phyloP scores from a whole-genome alignment of 2,797 vertebrate species.

The Discoglossus pictus region DNA sequence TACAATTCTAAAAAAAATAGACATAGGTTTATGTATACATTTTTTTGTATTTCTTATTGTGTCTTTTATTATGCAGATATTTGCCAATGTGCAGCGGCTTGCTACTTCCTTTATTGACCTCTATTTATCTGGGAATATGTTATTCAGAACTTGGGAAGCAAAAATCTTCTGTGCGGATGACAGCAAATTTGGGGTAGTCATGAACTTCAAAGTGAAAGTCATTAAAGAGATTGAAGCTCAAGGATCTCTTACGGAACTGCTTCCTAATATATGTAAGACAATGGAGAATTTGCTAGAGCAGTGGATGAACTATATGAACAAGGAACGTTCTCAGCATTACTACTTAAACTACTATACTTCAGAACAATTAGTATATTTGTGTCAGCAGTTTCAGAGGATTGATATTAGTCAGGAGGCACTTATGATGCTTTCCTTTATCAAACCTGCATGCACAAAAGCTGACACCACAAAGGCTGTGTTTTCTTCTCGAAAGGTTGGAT shows the following conservation, averaged over 20 bases:
- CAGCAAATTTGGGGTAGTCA: constrained; percentile 60
- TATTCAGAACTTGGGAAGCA: constrained; percentile 86
- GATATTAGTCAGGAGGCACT: constrained; percentile 69
- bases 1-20: too few species aligned
- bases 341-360: constrained; percentile 92
- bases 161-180: constrained; percentile 70
- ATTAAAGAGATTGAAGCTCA: constrained; percentile 62
- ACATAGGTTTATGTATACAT: too few species aligned
- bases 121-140: constrained; percentile 84
- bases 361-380: constrained; percentile 90
- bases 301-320: constrained; percentile 82
- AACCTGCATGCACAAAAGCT: constrained; percentile 64
- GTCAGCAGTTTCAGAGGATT: constrained; percentile 69
- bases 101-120: constrained; percentile 84
- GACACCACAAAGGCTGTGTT: constrained; percentile 61
- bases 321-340: constrained; percentile 78
- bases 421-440: constrained; percentile 90
- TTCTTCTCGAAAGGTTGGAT: too few species aligned
- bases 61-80: constrained; percentile 76
- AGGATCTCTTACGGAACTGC: constrained; percentile 70
- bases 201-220: constrained; percentile 76
- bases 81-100: constrained; percentile 84
- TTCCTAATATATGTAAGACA: constrained; percentile 81
- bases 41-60: too few species aligned
- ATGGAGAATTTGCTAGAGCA: constrained; percentile 82